Evolutionary conservation across 1,140 invertebrate genomes (phyloP), one percentile per base, ranked within the genome.

Genomic region (Anastatus disparis): DNA sequence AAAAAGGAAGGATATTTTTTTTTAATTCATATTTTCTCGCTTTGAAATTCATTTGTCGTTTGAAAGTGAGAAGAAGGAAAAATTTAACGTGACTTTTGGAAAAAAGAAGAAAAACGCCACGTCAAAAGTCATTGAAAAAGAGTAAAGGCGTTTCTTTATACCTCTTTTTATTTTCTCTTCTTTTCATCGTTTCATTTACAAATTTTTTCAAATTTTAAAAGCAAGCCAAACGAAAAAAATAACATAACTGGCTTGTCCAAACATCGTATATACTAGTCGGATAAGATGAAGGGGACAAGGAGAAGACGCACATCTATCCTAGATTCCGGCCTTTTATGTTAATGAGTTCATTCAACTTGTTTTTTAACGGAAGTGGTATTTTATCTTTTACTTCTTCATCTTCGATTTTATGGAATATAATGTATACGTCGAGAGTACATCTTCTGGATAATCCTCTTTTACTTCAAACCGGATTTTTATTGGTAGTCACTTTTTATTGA

Each of bases 161-260:
- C n/a, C n/a, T n/a, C n/a, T n/a, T n/a, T n/a, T n/a, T n/a, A n/a
- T n/a, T n/a, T n/a, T n/a, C n/a, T n/a, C n/a, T n/a, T n/a, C n/a
- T n/a, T n/a, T n/a, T n/a, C n/a, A n/a, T n/a, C n/a, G n/a, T n/a
- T 40, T 55, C 52, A 40, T 53, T 53, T 3, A 17, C 20, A 22
- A 53, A 52, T 35, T 27, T 53, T 24, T 55, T 55, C 24, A 65
- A 65, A 40, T 40, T 20, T 22, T 53, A 52, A 65, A 65, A 53
- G 24, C 38, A 44, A 22, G 17, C 35, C 56, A n/a, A n/a, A n/a
- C n/a, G 56, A 42, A 42, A 55, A 55, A 27, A 13, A n/a, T n/a
- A n/a, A n/a, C n/a, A n/a, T n/a, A 62, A 62, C 59, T 42, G 59
- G 59, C 40, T 62, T 46, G 26, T 48, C 59, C 56, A 48, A 46